phyloP scores from a whole-genome alignment of 2,797 vertebrate genomes.

The Hypotaenidia okinawae region DNA sequence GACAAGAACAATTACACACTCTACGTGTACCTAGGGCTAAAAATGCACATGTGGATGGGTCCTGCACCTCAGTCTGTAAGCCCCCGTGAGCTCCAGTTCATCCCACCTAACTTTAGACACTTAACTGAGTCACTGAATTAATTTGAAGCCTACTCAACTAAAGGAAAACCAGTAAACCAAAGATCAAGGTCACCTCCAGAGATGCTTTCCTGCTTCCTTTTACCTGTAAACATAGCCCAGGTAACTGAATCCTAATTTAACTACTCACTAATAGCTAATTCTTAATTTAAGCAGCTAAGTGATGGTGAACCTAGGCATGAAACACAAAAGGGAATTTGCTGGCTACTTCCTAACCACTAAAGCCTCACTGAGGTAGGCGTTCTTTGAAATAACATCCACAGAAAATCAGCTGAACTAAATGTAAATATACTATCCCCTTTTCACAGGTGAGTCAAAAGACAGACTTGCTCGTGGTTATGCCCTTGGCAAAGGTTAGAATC shows the following conservation, averaged over 20 bases:
- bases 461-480: accelerated
- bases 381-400: not conserved
- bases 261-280: not conserved
- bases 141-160: not conserved
- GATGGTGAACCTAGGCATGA: not conserved
- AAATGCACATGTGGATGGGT: accelerated
- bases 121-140: not conserved
- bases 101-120: not conserved
- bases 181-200: not conserved
- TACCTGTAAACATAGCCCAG: not conserved
- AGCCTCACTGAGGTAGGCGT: not conserved
- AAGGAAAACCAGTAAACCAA: not conserved
- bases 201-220: not conserved
- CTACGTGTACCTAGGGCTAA: accelerated
- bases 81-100: not conserved
- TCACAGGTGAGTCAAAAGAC: not conserved
- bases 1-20: not conserved
- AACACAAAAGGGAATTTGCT: not conserved
- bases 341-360: not conserved
- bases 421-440: not conserved
- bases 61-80: not conserved
- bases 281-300: not conserved
- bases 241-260: not conserved
- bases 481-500: not conserved
- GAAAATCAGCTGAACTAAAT: not conserved